phyloP scores from a whole-genome alignment of 2,113 vertebrate species.

The Ia io region DNA sequence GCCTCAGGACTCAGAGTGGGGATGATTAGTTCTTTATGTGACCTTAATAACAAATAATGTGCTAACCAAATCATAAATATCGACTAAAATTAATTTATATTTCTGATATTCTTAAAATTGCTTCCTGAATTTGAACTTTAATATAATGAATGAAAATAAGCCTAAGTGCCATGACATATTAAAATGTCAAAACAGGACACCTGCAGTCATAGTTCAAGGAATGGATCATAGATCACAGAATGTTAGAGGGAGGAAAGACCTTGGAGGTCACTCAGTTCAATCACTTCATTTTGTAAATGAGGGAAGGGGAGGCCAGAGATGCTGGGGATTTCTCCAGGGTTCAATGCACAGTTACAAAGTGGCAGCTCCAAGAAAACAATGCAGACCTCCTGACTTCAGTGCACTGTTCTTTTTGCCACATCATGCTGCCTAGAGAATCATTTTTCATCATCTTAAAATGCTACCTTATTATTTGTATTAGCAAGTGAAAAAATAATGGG shows the following conservation, averaged over 20 bases:
- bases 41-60: slow-evolving; percentile 60
- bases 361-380: background rate
- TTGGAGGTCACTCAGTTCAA: background rate
- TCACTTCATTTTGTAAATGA: background rate
- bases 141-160: slow-evolving; percentile 16
- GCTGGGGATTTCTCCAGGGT: background rate
- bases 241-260: background rate
- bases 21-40: slow-evolving; percentile 63
- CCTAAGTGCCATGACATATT: background rate
- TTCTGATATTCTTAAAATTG: slow-evolving; percentile 57
- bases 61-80: slow-evolving; percentile 64
- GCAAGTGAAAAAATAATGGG: slow-evolving; percentile 71
- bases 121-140: background rate
- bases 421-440: background rate
- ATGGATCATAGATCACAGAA: background rate
- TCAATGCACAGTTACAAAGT: background rate
- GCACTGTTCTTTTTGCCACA: background rate
- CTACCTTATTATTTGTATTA: slow-evolving; percentile 35
- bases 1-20: slow-evolving; percentile 37
- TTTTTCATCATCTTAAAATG: slow-evolving; percentile 50
- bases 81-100: slow-evolving; percentile 59
- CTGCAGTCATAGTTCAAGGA: background rate
- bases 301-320: background rate
- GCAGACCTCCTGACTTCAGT: background rate
- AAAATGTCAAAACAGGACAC: background rate